These are phyloP conservation scores for Malurus alboscapulatus DNA, from an alignment of 2,113 vertebrate genomes.

Conservation along the genomic window DNA sequence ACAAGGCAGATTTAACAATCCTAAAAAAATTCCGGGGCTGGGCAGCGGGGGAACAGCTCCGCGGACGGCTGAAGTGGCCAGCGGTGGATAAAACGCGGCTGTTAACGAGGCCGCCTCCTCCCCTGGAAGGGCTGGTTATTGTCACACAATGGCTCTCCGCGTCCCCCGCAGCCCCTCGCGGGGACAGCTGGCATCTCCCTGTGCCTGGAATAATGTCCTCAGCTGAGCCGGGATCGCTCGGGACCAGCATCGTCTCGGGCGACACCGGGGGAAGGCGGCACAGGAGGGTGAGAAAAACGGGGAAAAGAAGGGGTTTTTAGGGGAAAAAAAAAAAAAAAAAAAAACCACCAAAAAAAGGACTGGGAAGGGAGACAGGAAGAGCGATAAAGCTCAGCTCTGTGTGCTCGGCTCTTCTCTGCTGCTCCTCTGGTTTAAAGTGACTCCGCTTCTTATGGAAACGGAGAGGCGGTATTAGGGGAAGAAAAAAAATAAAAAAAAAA, in stretches of 20 bases:
- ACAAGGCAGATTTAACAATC: background rate
- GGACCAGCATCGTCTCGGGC: background rate
- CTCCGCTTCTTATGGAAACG: conserved; percentile 80
- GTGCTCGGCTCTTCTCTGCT: background rate
- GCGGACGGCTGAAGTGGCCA: background rate
- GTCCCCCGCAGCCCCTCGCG: background rate
- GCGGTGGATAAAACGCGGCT: background rate
- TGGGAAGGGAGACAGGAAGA: conserved; percentile 2
- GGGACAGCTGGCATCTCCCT: conserved; percentile 17
- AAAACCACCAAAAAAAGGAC: too few species aligned
- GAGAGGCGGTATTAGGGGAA: conserved; percentile 77
- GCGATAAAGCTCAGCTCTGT: conserved; percentile 14
- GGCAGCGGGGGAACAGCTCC: background rate
- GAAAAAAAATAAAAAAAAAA: conserved; percentile 46
- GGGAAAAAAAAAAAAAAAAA: background rate
- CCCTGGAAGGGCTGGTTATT: background rate
- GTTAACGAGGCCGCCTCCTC: background rate
- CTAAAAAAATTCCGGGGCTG: background rate
- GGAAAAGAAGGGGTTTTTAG: background rate
- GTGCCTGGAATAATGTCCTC: background rate
- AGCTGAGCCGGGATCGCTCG: background rate
- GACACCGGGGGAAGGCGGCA: background rate
- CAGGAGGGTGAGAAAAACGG: background rate
- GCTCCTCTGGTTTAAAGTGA: conserved; percentile 80
- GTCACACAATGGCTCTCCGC: background rate